Base-by-base conservation (phyloP, 2,888 invertebrate species). In the Augochlorella aurata region DNA sequence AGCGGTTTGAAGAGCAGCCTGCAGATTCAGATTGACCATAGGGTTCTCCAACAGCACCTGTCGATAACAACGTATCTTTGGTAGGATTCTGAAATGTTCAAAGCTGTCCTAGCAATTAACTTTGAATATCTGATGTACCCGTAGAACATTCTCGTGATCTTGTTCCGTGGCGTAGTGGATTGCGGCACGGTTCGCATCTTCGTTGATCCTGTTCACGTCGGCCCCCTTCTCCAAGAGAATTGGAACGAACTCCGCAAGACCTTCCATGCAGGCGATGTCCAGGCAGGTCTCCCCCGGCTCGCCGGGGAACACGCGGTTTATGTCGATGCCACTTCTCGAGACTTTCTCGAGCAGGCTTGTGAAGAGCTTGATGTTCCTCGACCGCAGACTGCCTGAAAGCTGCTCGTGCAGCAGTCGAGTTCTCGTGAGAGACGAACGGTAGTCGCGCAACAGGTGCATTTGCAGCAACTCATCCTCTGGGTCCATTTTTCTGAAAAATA, bases 101-200 rank as follows among this genome's bases (percentile, higher is more conserved):
- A 38, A 38, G 38, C 7, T 38, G 38, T 7, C 38, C 5, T 38
- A 38, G 38, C 3, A n/a, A 38, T 52, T 52, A n/a, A n/a, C 9
- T 9, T 21, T 21, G n/a, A 54, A 54, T 2, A 7, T 58, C 1
- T 24, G 21, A 14, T 14, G 12, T 24, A 58, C 58, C 58, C 14
- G 47, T 7, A 94, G 77, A 21, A 90, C 89, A 9, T 82, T 76
- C 5, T 68, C 67, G 67, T 90, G 79, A 21, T 95, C 95, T 69
- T 93, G 94, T 90, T 95, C 95, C 0, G 95, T 94, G 4, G 96
- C 96, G 81, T 95, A 95, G 92, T 97, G 96, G 83, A 97, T 94
- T 0, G 96, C 95, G n/a, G 95, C 95, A 83, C 95, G 95, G 21
- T 95, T 94, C 74, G 95, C 94, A 2, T 94, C 94, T 83, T 94